Conservation (phyloP, 2,113 vertebrate genomes). For the Pseudorectes ferrugineus region DNA sequence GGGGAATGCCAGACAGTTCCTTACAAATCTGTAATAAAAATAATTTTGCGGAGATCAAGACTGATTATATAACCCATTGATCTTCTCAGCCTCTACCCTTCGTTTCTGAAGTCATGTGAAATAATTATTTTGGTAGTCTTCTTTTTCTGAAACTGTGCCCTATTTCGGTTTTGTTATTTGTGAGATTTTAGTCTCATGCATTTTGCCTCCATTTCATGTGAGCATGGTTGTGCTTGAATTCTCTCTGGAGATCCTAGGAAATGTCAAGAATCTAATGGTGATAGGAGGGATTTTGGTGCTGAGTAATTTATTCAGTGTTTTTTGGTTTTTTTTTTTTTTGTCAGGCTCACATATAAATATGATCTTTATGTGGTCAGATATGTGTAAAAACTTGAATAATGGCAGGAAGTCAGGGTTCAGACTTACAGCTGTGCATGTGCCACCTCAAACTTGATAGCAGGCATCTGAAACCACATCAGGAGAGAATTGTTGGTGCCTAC, state of each 20-base stretch:
- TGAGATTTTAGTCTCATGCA: background rate
- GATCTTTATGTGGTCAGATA: background rate
- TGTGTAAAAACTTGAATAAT: background rate
- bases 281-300: background rate
- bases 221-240: background rate
- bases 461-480: background rate
- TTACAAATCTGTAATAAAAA: background rate
- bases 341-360: background rate
- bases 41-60: background rate
- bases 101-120: background rate
- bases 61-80: background rate
- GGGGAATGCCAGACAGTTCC: background rate
- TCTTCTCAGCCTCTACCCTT: background rate
- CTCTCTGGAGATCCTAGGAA: background rate
- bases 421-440: accelerated
- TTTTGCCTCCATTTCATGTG: background rate
- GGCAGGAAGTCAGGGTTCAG: background rate
- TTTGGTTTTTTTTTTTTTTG: background rate
- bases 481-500: background rate
- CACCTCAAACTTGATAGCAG: background rate
- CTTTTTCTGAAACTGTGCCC: background rate
- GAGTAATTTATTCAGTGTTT: background rate
- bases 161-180: background rate
- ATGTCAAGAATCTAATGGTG: background rate
- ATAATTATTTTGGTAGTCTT: background rate